Conservation (phyloP, 2,113 vertebrate species). For the Oenanthe melanoleuca region DNA sequence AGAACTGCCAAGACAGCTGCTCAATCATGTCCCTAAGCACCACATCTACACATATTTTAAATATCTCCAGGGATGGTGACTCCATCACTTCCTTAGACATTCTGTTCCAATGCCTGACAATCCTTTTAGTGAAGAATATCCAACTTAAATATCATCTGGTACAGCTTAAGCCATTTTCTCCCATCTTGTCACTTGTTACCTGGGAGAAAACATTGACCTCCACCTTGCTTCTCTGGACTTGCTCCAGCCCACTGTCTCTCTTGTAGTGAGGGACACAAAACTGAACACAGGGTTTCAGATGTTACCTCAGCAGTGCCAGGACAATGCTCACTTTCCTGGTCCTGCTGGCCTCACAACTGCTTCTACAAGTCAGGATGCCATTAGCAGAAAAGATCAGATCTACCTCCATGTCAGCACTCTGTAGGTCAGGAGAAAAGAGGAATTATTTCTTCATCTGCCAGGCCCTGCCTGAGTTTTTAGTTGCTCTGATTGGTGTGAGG, state of each 20-base stretch:
- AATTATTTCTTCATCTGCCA: not conserved
- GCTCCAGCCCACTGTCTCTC: not conserved
- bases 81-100: not conserved
- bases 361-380: not conserved
- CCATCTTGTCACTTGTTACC: not conserved
- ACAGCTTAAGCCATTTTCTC: not conserved
- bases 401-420: not conserved
- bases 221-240: not conserved
- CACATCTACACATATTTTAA: not conserved
- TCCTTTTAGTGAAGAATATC: not conserved
- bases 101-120: not conserved
- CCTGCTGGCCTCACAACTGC: not conserved
- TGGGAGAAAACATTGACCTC: not conserved
- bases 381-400: not conserved
- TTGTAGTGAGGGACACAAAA: not conserved
- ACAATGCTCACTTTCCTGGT: not conserved
- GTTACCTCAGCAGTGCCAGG: not conserved
- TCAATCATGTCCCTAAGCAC: not conserved
- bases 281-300: not conserved
- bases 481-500: not conserved
- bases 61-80: not conserved
- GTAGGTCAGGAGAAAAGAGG: not conserved
- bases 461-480: not conserved
- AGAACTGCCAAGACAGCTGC: not conserved
- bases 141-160: not conserved